Evolutionary conservation across 1,140 invertebrate species (phyloP).

Genomic region (Theocolax elegans): DNA sequence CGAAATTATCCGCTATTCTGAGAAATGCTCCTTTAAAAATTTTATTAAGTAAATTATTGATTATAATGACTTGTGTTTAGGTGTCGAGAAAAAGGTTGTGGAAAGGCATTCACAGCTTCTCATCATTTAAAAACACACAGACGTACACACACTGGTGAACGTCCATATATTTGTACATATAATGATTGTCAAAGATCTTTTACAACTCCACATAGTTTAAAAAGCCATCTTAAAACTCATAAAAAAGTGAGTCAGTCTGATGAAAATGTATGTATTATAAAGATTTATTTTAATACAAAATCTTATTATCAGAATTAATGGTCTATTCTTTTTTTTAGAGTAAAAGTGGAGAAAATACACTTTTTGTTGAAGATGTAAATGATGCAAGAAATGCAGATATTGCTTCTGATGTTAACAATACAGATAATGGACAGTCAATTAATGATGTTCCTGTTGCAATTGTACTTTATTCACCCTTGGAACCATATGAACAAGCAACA

Average conservation of each 20-base stretch:
- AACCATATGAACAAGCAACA: constrained; percentile 15
- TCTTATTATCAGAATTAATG: not conserved
- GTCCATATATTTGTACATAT: constrained; percentile 81
- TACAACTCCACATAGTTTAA: constrained; percentile 83
- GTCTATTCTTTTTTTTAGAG: constrained; percentile 26
- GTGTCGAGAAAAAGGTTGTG: constrained; percentile 85
- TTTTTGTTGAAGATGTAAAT: constrained; percentile 33
- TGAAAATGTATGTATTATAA: constrained; percentile 50
- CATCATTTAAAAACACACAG: constrained; percentile 92
- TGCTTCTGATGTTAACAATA: constrained; percentile 44
- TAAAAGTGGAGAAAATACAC: constrained; percentile 21
- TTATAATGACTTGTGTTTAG: constrained; percentile 61
- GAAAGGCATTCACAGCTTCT: constrained; percentile 91
- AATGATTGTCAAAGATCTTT: constrained; percentile 81
- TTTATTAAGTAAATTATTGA: too few relatives aligned
- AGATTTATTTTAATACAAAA: not conserved
- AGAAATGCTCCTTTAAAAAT: too few relatives aligned
- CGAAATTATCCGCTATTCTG: too few relatives aligned
- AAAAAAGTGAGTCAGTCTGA: constrained; percentile 56
- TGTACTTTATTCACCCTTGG: constrained; percentile 39
- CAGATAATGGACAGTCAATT: constrained; percentile 35
- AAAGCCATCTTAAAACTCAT: constrained; percentile 78
- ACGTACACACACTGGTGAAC: constrained; percentile 73
- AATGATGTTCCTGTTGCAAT: constrained; percentile 38
- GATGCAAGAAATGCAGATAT: constrained; percentile 39